These are phyloP conservation scores for Umimayanthus chanpuru DNA, from an alignment of 92 coral and sea anemone species.

Conservation along the genomic window DNA sequence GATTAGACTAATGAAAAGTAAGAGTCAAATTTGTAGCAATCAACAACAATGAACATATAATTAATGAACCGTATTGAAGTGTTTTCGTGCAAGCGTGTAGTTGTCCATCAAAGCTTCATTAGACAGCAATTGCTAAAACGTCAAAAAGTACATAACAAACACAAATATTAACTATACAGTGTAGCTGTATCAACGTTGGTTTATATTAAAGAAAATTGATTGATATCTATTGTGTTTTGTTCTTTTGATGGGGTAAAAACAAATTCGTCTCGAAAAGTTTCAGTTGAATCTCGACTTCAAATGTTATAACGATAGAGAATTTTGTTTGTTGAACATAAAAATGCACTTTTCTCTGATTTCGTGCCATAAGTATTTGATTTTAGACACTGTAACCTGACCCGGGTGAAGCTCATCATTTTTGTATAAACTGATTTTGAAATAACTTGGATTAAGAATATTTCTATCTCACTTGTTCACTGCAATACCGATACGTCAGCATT, in stretches of 20 bases:
- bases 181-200: slow-evolving; percentile 18
- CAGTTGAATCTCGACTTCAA: slow-evolving; percentile 12
- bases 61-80: slow-evolving; percentile 19
- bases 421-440: not conserved
- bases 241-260: slow-evolving; percentile 7
- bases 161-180: slow-evolving; percentile 26
- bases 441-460: not conserved
- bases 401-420: slow-evolving; percentile 8
- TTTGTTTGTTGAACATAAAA: slow-evolving; percentile 23
- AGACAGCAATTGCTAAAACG: slow-evolving; percentile 24
- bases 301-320: slow-evolving; percentile 15
- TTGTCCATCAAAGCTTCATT: slow-evolving; percentile 25
- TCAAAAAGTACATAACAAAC: not conserved
- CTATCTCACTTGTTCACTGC: not conserved
- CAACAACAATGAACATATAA: slow-evolving; percentile 31
- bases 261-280: slow-evolving; percentile 22
- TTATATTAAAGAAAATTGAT: slow-evolving; percentile 15
- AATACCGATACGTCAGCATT: no score
- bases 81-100: slow-evolving; percentile 33
- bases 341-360: slow-evolving; percentile 28
- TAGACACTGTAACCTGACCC: not conserved
- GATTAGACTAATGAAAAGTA: slow-evolving; percentile 13
- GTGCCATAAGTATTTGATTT: not conserved
- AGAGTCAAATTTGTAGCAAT: slow-evolving; percentile 32
- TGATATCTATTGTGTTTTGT: slow-evolving; percentile 24